These are phyloP conservation scores for Anguilla megastoma DNA, from an alignment of 2,797 vertebrate species.

Conservation along the genomic window DNA sequence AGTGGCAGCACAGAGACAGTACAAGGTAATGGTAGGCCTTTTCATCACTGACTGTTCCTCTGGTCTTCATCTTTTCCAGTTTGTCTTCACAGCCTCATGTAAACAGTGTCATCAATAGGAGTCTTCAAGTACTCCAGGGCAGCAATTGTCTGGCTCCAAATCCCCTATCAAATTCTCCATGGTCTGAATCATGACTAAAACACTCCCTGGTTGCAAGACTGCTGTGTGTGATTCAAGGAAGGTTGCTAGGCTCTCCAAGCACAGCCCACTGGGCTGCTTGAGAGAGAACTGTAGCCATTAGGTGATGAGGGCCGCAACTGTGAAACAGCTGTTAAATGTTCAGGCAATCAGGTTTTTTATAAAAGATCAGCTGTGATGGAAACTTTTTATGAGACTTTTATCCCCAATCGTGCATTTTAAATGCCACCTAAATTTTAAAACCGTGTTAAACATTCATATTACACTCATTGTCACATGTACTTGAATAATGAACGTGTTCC, in stretches of 20 bases:
- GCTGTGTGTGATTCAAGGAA: background rate
- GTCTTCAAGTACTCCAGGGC: background rate
- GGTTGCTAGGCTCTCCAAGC: background rate
- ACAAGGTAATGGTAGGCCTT: background rate
- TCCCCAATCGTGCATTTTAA: background rate
- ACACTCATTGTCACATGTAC: background rate
- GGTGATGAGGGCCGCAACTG: background rate
- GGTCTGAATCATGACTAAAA: background rate
- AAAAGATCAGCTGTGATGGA: conserved; percentile 20
- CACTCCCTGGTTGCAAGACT: background rate
- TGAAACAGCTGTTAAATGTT: background rate
- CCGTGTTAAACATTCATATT: background rate
- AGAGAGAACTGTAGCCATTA: background rate
- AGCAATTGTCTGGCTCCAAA: background rate
- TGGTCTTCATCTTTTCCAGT: background rate
- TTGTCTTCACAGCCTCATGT: background rate
- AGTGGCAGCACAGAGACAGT: background rate
- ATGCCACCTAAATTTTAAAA: background rate
- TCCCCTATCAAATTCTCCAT: background rate
- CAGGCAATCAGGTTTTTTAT: background rate
- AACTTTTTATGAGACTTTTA: background rate
- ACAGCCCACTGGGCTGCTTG: background rate
- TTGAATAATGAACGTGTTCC: background rate
- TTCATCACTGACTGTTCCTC: background rate
- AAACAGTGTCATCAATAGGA: background rate